Evolutionary conservation across 2,888 invertebrate genomes (phyloP).

Genomic region (Lycaena phlaeas): DNA sequence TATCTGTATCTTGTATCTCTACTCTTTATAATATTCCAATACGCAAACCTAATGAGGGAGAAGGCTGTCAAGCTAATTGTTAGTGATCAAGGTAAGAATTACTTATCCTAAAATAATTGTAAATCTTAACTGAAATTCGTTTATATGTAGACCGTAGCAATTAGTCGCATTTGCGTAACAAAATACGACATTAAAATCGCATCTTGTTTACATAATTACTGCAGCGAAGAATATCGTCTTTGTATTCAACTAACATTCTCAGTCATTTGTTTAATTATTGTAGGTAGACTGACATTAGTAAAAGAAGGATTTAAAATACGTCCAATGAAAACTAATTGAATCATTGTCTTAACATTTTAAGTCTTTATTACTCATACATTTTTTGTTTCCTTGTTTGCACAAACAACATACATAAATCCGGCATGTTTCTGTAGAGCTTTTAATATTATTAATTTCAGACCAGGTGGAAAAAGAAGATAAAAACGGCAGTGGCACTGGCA

Average conservation of each 20-base stretch:
- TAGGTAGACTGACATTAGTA: conserved; percentile 26
- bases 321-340: no score
- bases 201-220: conserved; percentile 68
- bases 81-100: conserved; percentile 56
- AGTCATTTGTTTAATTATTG: conserved; percentile 46
- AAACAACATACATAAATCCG: no score
- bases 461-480: conserved; percentile 48
- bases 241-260: conserved; percentile 53
- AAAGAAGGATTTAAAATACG: no score
- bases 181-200: conserved; percentile 71
- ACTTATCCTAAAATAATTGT: conserved; percentile 11
- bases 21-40: conserved; percentile 82
- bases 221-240: conserved; percentile 57
- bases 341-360: no score
- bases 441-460: conserved; percentile 29
- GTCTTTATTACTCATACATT: no score
- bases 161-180: conserved; percentile 66
- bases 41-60: conserved; percentile 76
- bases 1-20: conserved; percentile 86
- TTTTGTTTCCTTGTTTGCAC: no score
- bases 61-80: conserved; percentile 76
- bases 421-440: no score
- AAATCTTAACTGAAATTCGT: conserved; percentile 16
- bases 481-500: conserved; percentile 41
- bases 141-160: conserved; percentile 35